Evolutionary conservation across 1,140 invertebrate genomes (phyloP), one percentile per base, ranked within the genome.

Genomic region (Amyelois transitella): DNA sequence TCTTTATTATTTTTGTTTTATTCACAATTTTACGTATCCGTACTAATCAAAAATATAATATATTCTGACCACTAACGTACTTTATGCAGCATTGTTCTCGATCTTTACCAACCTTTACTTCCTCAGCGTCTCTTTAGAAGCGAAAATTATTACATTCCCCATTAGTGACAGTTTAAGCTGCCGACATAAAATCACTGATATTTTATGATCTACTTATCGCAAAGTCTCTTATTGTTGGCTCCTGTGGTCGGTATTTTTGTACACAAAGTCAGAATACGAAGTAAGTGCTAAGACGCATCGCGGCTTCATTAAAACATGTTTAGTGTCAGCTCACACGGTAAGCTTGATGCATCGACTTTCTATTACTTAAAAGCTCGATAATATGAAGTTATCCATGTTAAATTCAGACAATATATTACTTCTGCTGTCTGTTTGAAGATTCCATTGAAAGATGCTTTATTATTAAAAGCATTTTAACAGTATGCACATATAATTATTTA

Each of bases 191-290:
- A 60, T 64, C 51, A 58, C 58, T 66, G 65, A 78, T 77, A 77
- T 77, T 82, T 86, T 79, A 84, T 69, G 60, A 50, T 59, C 62
- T 80, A 78, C 73, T 81, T 82, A 83, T 60, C 60, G 60, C 67
- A 72, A 78, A 75, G 25, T 75, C 68, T 60, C 56, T 18, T 73
- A 80, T 78, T 86, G 73, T 85, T 72, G 63, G 60, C 55, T 65
- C 58, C 44, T 22, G 51, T n/a, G n/a, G n/a, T 60, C 67, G 64
- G 59, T 63, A 50, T 53, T 51, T 43, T 48, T 53, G 43, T 53
- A 60, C 62, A 66, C 51, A 66, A 51, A 53, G 52, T 19, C 53
- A 44, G 51, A 57, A 24, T 38, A 50, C 49, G 51, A 64, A 62
- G 55, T 55, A 67, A 58, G 32, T 60, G 58, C 60, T 38, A 67